Percentiles rank a stretch among this genome's conserved stretches.
phyloP scores from a whole-genome alignment of 2,113 vertebrate genomes.

The Eptesicus fuscus region DNA sequence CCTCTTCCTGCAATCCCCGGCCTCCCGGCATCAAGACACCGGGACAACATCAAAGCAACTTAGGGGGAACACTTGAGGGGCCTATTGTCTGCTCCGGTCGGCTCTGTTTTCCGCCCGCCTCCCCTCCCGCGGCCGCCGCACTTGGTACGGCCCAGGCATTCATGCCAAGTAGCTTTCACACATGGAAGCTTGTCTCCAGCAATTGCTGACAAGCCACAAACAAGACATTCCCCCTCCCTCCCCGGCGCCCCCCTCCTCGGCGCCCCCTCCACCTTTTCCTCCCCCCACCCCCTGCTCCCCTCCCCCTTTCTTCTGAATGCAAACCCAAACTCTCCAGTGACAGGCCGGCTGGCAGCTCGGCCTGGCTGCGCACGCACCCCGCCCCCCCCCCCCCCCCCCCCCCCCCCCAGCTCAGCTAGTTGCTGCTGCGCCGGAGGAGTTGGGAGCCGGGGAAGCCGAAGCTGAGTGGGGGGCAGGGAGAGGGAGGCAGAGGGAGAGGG shows the following conservation, averaged over 20 bases:
- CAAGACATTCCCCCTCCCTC: constrained; percentile 87
- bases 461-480: constrained; percentile 76
- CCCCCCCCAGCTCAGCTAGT: constrained; percentile 54
- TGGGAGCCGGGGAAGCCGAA: constrained; percentile 71
- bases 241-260: constrained; percentile 55
- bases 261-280: constrained; percentile 57
- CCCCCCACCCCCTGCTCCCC: constrained; percentile 65
- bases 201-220: constrained; percentile 98
- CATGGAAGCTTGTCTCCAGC: constrained; percentile 95
- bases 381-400: not conserved
- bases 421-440: constrained; percentile 72
- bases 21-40: constrained; percentile 85
- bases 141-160: constrained; percentile 95
- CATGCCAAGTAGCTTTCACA: constrained; percentile 97
- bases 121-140: constrained; percentile 85
- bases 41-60: constrained; percentile 90
- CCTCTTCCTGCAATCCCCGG: constrained; percentile 82
- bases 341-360: constrained; percentile 74
- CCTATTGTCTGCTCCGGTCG: constrained; percentile 89
- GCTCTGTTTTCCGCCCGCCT: constrained; percentile 84
- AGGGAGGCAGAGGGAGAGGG: not conserved
- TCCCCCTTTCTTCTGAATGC: constrained; percentile 79
- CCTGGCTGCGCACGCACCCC: constrained; percentile 53
- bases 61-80: constrained; percentile 87
- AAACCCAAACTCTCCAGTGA: constrained; percentile 82